Conservation (phyloP, 2,888 invertebrate species). For the Thereva unica region DNA sequence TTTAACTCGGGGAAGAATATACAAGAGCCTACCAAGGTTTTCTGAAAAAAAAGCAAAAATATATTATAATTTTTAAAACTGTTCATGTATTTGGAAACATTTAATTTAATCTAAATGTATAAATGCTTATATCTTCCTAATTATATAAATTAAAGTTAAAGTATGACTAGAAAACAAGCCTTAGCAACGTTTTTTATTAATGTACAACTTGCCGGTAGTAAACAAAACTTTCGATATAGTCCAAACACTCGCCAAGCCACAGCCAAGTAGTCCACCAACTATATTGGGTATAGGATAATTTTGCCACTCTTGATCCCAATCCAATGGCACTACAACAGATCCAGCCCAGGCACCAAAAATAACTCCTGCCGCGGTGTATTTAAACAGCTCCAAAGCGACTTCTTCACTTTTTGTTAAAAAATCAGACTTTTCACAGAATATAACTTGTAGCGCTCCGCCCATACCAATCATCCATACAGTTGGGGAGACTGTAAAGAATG, state of each 20-base stretch:
- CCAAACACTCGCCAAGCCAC: conserved; percentile 60
- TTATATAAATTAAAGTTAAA: not conserved
- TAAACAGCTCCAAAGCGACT: conserved; percentile 54
- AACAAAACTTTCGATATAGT: conserved; percentile 54
- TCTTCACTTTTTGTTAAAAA: conserved; percentile 54
- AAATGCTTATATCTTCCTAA: not conserved
- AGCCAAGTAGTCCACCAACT: conserved; percentile 65
- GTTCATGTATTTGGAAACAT: not conserved
- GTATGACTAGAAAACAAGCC: conserved; percentile 9
- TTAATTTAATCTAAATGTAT: conserved; percentile 3
- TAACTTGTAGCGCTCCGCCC: conserved; percentile 55
- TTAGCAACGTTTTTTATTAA: conserved; percentile 50
- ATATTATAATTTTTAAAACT: not conserved
- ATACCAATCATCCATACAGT: conserved; percentile 55
- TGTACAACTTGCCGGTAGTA: conserved; percentile 52
- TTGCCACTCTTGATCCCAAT: conserved; percentile 88
- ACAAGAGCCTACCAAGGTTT: conserved; percentile 15
- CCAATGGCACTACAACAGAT: conserved; percentile 78
- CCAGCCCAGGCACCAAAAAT: conserved; percentile 79
- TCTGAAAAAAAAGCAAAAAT: not conserved
- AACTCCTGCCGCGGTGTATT: conserved; percentile 55
- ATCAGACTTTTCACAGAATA: conserved; percentile 57
- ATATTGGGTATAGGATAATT: conserved; percentile 70
- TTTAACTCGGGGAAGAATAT: conserved; percentile 41
- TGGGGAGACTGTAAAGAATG: conserved; percentile 55